A percentile compares a stretch with the other conserved stretches of the same genome.
Evolutionary conservation across 2,797 vertebrate species (phyloP).

Genomic region (Ceryle rudis): DNA sequence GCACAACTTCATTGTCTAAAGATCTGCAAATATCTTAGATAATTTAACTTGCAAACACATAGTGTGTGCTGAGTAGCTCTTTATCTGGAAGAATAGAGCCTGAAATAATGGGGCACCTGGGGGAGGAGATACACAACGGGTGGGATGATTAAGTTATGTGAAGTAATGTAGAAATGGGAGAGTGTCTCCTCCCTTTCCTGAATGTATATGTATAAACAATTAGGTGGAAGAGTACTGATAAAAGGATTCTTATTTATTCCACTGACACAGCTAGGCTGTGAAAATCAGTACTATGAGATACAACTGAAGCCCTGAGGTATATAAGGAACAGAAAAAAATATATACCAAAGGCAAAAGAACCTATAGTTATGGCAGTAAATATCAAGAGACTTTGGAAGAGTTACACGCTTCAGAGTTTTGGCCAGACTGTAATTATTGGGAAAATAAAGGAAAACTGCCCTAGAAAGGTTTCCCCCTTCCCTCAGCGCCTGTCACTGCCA

Average conservation of each 20-base stretch:
- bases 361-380: neutral
- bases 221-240: neutral
- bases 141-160: neutral
- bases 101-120: neutral
- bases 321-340: neutral
- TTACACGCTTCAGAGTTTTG: neutral
- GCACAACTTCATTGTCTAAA: neutral
- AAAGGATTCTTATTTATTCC: neutral
- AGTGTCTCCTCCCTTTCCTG: neutral
- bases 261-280: neutral
- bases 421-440: neutral
- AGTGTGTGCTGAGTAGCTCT: neutral
- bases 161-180: neutral
- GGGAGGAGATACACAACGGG: neutral
- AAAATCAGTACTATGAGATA: neutral
- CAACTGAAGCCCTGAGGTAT: neutral
- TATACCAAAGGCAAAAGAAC: neutral
- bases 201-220: neutral
- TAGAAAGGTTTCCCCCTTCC: neutral
- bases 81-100: neutral
- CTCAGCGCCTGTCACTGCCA: rapidly evolving
- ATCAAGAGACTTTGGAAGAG: neutral
- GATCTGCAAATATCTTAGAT: neutral
- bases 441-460: neutral
- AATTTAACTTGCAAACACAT: neutral